Evolutionary conservation across 2,113 vertebrate genomes (phyloP), one percentile per base, ranked within the genome.

Genomic region (Corvus cornix): DNA sequence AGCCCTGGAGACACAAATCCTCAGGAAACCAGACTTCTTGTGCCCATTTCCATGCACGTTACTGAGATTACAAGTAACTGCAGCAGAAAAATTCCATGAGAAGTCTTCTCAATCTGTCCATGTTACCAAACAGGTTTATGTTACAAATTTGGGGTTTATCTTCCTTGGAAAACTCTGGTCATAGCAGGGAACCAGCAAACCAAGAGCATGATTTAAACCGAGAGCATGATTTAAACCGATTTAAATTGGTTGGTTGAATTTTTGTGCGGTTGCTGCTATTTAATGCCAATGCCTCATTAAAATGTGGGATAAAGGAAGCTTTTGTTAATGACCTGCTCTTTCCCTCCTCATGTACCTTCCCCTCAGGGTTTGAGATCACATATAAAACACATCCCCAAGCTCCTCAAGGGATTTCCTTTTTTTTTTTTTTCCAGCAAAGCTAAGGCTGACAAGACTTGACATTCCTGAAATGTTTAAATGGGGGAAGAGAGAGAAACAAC

Each of bases 381-480:
- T 66, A 62, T 91, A 95, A 90, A 84, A 85, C 82, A 96, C 83
- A 95, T 92, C 96, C 33, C 55, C 49, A 46, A 35, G 48, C 76
- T 88, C 63, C 95, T 87, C 76, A 27, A 64, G 83, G 78, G 87
- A 83, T 64, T 83, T 63, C n/a, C 84, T 64, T 52, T 60, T 41
- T 60, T 46, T 82, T 39, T 18, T 2, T 10, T 37, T 37, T 37
- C 49, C 86, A 88, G 64, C 56, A 87, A 94, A 92, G 73, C 90
- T 85, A 88, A 95, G 52, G n/a, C 83, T 95, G 95, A 96, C 95
- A 90, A 95, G 69, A 96, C 66, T 93, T 97, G 90, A 95, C 95
- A 96, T 94, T 96, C 95, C 92, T 90, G 69, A 94, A 81, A 94
- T 94, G 76, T 95, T 95, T 92, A 94, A 90, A 92, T 58, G 48